Evolutionary conservation across 2,888 invertebrate genomes (phyloP), one percentile per base, ranked within the genome.

Genomic region (Diloba caeruleocephala): DNA sequence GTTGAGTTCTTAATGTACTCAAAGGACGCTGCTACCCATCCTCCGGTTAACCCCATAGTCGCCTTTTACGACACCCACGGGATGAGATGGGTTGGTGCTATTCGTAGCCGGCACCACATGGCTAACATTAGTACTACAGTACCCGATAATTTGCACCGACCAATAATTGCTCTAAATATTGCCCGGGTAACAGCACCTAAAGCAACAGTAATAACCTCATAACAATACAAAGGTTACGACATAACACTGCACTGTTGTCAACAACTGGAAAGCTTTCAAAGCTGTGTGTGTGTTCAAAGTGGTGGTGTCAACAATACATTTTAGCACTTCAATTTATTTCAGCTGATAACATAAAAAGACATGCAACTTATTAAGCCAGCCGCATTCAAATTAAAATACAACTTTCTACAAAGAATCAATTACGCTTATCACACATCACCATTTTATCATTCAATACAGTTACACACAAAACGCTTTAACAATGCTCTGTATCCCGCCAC

Each of bases 371-470:
- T 42, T 59, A 32, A 29, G 31, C 28, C 45, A 14, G 23, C 29
- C 38, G 31, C 42, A 46, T 46, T 46, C 34, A 66, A 66, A 59
- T 39, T 34, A 28, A 29, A 39, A 25, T 13, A 25, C 37, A 28
- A 37, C 48, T 52, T 52, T 59, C 67, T 38, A 33, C 38, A 50
- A 58, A 54, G 49, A 70, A 48, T 54, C 59, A 71, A 63, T 67
- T 68, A 59, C 21, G 34, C 26, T 63, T 68, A 71, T 62, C 65
- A 46, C 37, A 46, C 31, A 59, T 50, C 58, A 21, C 50, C 31
- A 44, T 28, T 50, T 33, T 52, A 48, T 50, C 54, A 44, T 48
- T 55, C 26, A 48, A 46, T 49, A 53, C 61, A 34, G 39, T 51
- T 56, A 45, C 61, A 57, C 56, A 67, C 65, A 68, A 66, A 60